These are phyloP conservation scores for Hepsetus odoe DNA, from an alignment of 2,113 vertebrate genomes.

Conservation along the genomic window DNA sequence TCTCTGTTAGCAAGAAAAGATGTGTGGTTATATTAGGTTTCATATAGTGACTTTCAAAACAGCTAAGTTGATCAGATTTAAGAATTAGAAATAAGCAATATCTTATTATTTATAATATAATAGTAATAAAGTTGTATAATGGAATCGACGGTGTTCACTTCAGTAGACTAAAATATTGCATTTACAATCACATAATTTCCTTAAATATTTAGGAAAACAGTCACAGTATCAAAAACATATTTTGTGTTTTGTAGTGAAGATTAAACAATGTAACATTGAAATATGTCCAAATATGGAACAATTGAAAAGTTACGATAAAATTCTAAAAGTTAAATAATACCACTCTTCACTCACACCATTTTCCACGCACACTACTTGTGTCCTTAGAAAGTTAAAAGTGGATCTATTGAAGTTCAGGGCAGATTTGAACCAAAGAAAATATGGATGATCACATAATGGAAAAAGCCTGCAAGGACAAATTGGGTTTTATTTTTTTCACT, in stretches of 20 bases:
- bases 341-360: background rate
- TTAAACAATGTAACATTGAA: background rate
- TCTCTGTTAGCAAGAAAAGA: too few relatives aligned
- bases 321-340: background rate
- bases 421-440: slow-evolving; percentile 33
- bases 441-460: slow-evolving; percentile 31
- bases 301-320: too few relatives aligned
- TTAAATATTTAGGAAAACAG: background rate
- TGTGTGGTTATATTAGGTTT: too few relatives aligned
- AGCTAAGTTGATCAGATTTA: too few relatives aligned
- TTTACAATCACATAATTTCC: background rate
- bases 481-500: slow-evolving; percentile 43
- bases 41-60: too few relatives aligned
- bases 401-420: slow-evolving; percentile 37
- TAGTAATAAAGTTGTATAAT: too few relatives aligned
- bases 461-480: slow-evolving; percentile 41
- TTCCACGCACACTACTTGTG: slow-evolving; percentile 10
- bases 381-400: slow-evolving; percentile 35
- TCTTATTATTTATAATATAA: too few relatives aligned
- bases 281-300: background rate
- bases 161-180: too few relatives aligned
- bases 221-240: background rate
- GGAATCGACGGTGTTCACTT: too few relatives aligned
- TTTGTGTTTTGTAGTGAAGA: too few relatives aligned
- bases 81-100: too few relatives aligned